phyloP scores from a whole-genome alignment of 2,797 vertebrate species.

The Sebastes umbrosus region DNA sequence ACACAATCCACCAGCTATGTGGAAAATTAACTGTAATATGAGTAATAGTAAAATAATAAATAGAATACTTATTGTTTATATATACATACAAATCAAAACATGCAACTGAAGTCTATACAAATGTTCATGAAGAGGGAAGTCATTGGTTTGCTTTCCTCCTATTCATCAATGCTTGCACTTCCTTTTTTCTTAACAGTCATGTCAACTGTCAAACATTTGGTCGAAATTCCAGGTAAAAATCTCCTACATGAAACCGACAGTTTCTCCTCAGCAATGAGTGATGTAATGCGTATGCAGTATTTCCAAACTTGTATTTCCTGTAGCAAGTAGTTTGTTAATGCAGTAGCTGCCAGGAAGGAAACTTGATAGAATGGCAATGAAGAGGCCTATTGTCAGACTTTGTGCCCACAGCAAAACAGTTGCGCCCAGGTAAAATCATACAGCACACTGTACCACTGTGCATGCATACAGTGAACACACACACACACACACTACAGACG shows the following conservation, averaged over 20 bases:
- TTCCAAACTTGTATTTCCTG: background rate
- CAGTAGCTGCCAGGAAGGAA: too few relatives aligned
- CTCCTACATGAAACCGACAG: background rate
- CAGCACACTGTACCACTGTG: background rate
- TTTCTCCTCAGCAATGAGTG: background rate
- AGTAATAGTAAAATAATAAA: constrained; percentile 10
- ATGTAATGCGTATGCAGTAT: background rate
- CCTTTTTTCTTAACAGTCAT: background rate
- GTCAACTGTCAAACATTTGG: background rate
- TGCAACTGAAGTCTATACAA: background rate
- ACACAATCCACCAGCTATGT: background rate
- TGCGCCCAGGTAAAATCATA: background rate
- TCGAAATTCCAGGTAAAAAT: background rate
- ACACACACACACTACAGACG: too few relatives aligned
- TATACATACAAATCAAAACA: background rate
- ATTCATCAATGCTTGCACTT: background rate
- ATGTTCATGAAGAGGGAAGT: background rate
- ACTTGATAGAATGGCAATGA: too few relatives aligned
- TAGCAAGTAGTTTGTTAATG: too few relatives aligned
- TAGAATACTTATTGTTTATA: background rate
- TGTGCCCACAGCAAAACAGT: background rate
- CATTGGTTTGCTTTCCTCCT: background rate
- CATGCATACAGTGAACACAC: background rate
- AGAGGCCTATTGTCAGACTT: background rate
- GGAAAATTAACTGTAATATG: background rate